phyloP scores from a whole-genome alignment of 1,140 invertebrate species.

The Oryctes rhinoceros region DNA sequence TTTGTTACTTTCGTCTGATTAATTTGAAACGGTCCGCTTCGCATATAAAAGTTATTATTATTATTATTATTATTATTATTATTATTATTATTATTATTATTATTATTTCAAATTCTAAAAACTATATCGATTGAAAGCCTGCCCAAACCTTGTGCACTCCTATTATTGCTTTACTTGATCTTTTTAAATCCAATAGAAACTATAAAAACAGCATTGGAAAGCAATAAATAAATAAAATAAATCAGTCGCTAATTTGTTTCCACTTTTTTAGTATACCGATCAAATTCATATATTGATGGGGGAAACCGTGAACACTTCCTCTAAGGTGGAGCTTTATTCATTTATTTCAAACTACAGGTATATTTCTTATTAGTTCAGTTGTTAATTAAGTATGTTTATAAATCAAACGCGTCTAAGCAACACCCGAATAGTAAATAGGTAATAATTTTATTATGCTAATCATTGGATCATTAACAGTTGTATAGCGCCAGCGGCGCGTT shows the following conservation, averaged over 20 bases:
- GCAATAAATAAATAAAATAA: background rate
- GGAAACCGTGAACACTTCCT: background rate
- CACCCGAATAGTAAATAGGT: conserved; percentile 32
- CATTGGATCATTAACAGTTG: conserved; percentile 14
- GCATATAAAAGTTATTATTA: too few species aligned
- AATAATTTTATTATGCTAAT: conserved; percentile 38
- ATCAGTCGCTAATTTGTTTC: background rate
- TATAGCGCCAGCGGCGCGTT: conserved; percentile 33
- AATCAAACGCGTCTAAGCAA: conserved; percentile 25
- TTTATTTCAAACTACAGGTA: background rate
- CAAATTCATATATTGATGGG: too few species aligned
- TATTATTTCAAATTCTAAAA: too few species aligned
- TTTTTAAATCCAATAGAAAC: too few species aligned
- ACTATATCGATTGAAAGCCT: too few species aligned
- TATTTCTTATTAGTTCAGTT: conserved; percentile 14
- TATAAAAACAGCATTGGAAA: too few species aligned
- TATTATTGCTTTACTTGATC: too few species aligned
- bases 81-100: too few species aligned
- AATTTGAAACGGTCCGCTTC: too few species aligned
- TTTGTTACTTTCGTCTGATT: too few species aligned
- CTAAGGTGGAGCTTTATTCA: background rate
- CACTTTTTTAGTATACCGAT: background rate
- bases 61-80: too few species aligned
- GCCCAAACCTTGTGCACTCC: too few species aligned
- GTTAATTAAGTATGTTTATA: conserved; percentile 31